A percentile compares a stretch with the other conserved stretches of the same genome.
These are phyloP conservation scores for Drosophila asahinai DNA, from an alignment of 1,140 invertebrate genomes.

Conservation along the genomic window DNA sequence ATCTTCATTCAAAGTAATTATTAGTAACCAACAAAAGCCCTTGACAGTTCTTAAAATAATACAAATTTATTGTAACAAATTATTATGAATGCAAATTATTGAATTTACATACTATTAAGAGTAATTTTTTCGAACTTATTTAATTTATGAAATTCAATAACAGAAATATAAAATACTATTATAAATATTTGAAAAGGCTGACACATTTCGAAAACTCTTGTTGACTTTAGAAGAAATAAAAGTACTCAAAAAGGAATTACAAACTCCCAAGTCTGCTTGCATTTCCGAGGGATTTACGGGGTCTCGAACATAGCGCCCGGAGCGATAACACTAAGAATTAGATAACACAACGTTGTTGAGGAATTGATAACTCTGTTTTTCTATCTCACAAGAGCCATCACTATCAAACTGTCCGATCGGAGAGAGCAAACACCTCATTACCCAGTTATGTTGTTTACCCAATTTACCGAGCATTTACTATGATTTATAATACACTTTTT, in stretches of 20 bases:
- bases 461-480: constrained; percentile 7
- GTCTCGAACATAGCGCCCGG: not conserved
- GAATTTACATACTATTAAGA: not conserved
- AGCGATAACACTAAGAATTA: constrained; percentile 8
- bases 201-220: constrained; percentile 2
- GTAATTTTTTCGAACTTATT: not conserved
- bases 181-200: not conserved
- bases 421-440: constrained; percentile 46
- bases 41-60: too few species aligned
- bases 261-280: not conserved
- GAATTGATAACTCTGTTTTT: constrained; percentile 23
- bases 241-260: not conserved
- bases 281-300: not conserved
- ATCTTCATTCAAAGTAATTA: too few species aligned
- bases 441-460: constrained; percentile 38
- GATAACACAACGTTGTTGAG: constrained; percentile 14
- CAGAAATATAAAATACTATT: not conserved
- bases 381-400: not conserved
- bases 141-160: not conserved
- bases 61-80: too few species aligned
- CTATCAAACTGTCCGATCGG: constrained; percentile 36
- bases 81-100: too few species aligned
- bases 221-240: constrained; percentile 1
- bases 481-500: constrained; percentile 24
- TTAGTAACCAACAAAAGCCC: too few species aligned